Evolutionary conservation across 1,140 invertebrate genomes (phyloP), one percentile per base, ranked within the genome.

Genomic region (Dryas iulia): DNA sequence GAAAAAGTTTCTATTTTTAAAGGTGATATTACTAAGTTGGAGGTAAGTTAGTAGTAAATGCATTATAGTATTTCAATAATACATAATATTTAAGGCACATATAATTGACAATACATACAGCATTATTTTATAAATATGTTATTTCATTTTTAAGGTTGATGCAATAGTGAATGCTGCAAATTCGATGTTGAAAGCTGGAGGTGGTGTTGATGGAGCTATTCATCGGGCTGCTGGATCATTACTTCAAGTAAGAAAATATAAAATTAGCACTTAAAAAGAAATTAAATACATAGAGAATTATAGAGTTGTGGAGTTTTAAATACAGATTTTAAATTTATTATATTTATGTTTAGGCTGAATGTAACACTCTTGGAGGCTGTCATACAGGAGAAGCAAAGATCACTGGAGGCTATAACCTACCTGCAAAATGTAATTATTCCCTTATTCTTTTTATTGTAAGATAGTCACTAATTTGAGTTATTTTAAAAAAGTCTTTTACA

Each of bases 151-250:
- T 23, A 72, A 94, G 93, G 94, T 98, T 65, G 97, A 98, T 93
- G 96, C 94, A 2, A 98, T 99, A 81, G 97, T 98, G 0, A 99
- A 98, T 94, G 98, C 97, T 57, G 97, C 98, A 1, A 98, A 99
- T 91, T 94, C 93, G 5, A 87, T 85, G 11, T 90, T 99, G 26
- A 83, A 94, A 18, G 97, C 96, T 39, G 97, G 97, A 26, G 97
- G 97, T 30, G 97, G 97, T 92, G 96, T 98, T 26, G 97, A 98
- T 91, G 96, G 96, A 66, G 96, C 96, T 8, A 98, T 98, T 82
- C 97, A 98, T 81, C 87, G 93, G 77, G 95, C 94, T 12, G 97
- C 97, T 62, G 96, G 96, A 26, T 77, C 85, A 21, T 76, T 91
- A 53, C 87, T 97, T 14, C 91, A 94, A 82, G 90, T 91, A 73